Evolutionary conservation across 2,113 vertebrate genomes (phyloP), one percentile per base, ranked within the genome.

Genomic region (Corynorhinus townsendii): DNA sequence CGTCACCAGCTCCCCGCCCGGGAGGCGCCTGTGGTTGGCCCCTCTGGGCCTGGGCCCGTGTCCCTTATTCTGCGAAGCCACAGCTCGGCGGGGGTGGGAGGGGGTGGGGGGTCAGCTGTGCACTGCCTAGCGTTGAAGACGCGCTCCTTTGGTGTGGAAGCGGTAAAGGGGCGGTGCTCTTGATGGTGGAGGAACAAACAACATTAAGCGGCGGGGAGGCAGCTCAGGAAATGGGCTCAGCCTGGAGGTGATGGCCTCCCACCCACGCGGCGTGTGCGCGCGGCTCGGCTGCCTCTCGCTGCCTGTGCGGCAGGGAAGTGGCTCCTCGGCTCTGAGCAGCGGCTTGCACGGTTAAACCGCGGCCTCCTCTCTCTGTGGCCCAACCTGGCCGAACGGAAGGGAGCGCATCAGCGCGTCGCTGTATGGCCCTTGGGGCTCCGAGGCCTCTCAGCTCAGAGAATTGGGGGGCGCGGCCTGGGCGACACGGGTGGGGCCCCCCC

Each of bases 181-280:
- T 83, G 72, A 40, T 14, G 15, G 77, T 66, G 38, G 33, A 76
- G 62, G 95, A 93, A 90, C 54, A 95, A 54, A 71, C 28, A 66
- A 47, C 68, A 85, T 68, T 14, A n/a, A 89, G 16, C 38, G n/a
- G 85, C 43, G 14, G 22, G 71, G 40, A 77, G 77, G 71, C 72
- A 72, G 89, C 73, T 87, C 35, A 75, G 95, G 89, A 89, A 92
- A 86, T 73, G 7, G 91, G 11, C 79, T n/a, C 69, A 47, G 91
- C 26, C 1, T 62, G 88, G 90, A 62, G n/a, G 80, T 5, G 52
- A 82, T 54, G 2, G 85, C 54, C 33, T 68, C 90, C 76, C 30
- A 28, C 33, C 66, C 14, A 49, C 15, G 49, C 12, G 7, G 5
- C 3, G 12, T 33, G 45, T 52, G 2, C 1, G 45, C 62, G 2